Percentiles rank a stretch among this genome's conserved stretches.
These are phyloP conservation scores for Hydropotes inermis DNA, from an alignment of 2,113 vertebrate species.

Conservation along the genomic window DNA sequence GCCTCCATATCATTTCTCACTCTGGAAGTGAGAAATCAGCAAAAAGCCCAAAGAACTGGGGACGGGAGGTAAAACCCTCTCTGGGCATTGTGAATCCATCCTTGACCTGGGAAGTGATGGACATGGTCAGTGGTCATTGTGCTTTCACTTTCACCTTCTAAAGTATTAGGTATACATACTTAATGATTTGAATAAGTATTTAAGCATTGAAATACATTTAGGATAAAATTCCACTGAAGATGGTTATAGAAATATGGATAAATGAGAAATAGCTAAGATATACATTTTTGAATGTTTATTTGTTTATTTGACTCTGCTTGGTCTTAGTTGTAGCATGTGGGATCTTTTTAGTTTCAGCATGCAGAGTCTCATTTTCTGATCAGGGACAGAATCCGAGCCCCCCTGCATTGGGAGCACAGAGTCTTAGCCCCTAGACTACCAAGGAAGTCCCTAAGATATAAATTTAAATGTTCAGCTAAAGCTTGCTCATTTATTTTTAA, in stretches of 20 bases:
- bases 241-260: not conserved
- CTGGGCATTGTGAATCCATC: not conserved
- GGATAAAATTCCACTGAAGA: not conserved
- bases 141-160: not conserved
- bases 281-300: not conserved
- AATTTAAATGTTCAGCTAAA: not conserved
- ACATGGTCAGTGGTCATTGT: not conserved
- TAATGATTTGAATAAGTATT: not conserved
- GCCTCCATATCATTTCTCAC: too few species aligned
- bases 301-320: not conserved
- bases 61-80: accelerated
- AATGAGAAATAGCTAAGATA: not conserved
- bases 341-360: not conserved
- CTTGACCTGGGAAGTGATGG: not conserved
- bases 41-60: too few species aligned
- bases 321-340: not conserved
- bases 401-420: not conserved
- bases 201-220: not conserved
- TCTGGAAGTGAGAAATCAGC: not conserved
- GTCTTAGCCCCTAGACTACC: not conserved
- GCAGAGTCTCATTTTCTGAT: not conserved
- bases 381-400: not conserved
- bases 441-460: not conserved
- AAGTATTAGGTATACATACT: not conserved
- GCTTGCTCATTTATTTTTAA: not conserved